Evolutionary conservation across 2,113 vertebrate genomes (phyloP).

Genomic region (Antennarius striatus): DNA sequence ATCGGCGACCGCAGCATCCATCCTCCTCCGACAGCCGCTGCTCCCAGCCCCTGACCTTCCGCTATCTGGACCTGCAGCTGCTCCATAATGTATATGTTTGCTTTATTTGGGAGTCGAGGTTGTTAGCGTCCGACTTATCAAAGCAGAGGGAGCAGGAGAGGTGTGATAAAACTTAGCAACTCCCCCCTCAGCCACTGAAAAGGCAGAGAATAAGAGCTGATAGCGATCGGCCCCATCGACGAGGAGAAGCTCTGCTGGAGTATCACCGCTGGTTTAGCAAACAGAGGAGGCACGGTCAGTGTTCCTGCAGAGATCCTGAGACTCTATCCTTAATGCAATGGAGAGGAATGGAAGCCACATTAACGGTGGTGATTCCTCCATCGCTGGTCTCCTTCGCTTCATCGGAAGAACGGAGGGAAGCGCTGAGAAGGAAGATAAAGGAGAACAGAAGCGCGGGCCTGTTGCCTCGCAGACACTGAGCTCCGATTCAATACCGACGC

Average conservation of each 20-base stretch:
- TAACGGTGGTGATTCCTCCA: too few species aligned
- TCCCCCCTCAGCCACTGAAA: slow-evolving; percentile 39
- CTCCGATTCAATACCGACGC: slow-evolving; percentile 42
- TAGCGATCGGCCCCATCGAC: slow-evolving; percentile 67
- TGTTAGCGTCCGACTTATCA: slow-evolving; percentile 29
- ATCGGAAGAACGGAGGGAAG: too few species aligned
- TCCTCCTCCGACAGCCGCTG: background rate
- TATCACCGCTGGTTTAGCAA: slow-evolving; percentile 53
- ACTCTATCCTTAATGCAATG: slow-evolving; percentile 14
- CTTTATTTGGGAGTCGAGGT: background rate
- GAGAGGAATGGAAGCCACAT: too few species aligned
- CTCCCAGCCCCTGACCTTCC: background rate
- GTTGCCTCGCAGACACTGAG: slow-evolving; percentile 36
- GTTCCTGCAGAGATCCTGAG: slow-evolving; percentile 6
- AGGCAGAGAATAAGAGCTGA: slow-evolving; percentile 45
- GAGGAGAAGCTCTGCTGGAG: slow-evolving; percentile 44
- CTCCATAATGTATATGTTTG: background rate
- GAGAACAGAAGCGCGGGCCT: slow-evolving; percentile 2
- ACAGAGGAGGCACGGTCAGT: background rate
- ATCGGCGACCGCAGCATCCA: background rate
- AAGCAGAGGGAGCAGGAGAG: slow-evolving; percentile 22
- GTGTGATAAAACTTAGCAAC: slow-evolving; percentile 54
- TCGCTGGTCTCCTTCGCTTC: too few species aligned
- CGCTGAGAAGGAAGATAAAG: background rate
- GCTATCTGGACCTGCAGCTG: slow-evolving; percentile 19